Conservation (phyloP, 2,888 invertebrate species). For the Hesperia comma region DNA sequence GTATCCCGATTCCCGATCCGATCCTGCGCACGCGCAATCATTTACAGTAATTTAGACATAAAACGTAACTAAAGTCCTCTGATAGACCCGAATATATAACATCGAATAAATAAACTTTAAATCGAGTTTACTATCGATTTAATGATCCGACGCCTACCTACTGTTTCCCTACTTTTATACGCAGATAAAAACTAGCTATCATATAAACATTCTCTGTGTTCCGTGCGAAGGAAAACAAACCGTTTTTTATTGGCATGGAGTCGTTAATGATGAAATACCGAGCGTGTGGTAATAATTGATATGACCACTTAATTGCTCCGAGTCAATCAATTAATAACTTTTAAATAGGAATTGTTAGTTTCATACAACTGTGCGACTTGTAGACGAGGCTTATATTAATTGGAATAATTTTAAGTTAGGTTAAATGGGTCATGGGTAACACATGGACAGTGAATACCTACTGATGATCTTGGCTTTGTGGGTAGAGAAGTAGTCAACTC, state of each 20-base stretch:
- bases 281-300: constrained; percentile 15
- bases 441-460: background rate
- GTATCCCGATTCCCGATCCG: background rate
- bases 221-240: constrained; percentile 27
- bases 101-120: constrained; percentile 31
- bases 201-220: constrained; percentile 21
- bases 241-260: constrained; percentile 24
- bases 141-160: constrained; percentile 26
- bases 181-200: constrained; percentile 28
- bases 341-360: constrained; percentile 10
- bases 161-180: constrained; percentile 26
- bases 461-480: too few species aligned
- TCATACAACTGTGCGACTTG: background rate
- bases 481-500: too few species aligned
- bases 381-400: background rate
- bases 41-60: constrained; percentile 45
- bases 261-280: constrained; percentile 16
- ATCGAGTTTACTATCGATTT: constrained; percentile 36
- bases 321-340: constrained; percentile 19
- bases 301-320: constrained; percentile 19
- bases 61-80: constrained; percentile 40
- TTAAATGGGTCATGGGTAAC: background rate
- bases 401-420: constrained; percentile 2
- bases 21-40: constrained; percentile 29
- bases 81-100: constrained; percentile 40